A percentile compares a stretch with the other conserved stretches of the same genome.
Conservation (phyloP, 1,140 invertebrate genomes). For the Meloidogyne floridensis region DNA sequence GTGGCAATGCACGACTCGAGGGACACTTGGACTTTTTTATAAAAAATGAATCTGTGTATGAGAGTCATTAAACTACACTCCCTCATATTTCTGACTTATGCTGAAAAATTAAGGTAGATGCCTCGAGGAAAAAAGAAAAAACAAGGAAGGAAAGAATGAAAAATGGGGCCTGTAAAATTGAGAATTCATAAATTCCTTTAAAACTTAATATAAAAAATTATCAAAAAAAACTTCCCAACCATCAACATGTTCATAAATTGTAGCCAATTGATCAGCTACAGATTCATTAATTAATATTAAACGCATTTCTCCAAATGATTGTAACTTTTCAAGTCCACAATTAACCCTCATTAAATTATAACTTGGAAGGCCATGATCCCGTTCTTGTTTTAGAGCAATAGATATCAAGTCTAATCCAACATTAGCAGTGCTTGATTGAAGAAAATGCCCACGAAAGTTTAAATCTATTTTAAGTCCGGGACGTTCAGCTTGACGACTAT, state of each 20-base stretch:
- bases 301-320: slow-evolving; percentile 43
- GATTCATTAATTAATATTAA: slow-evolving; percentile 76
- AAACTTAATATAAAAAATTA: neutral
- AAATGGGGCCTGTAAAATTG: too few relatives aligned
- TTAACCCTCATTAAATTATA: slow-evolving; percentile 45
- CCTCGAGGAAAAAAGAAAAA: too few relatives aligned
- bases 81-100: too few relatives aligned
- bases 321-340: slow-evolving; percentile 51
- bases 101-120: too few relatives aligned
- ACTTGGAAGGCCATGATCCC: slow-evolving; percentile 49
- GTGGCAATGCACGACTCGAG: too few relatives aligned
- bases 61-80: too few relatives aligned
- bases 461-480: slow-evolving; percentile 47
- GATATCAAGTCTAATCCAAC: slow-evolving; percentile 49
- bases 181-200: too few relatives aligned
- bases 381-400: slow-evolving; percentile 46
- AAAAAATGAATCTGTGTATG: too few relatives aligned
- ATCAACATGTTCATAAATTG: slow-evolving; percentile 71
- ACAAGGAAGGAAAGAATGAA: too few relatives aligned
- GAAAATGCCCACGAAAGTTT: slow-evolving; percentile 49
- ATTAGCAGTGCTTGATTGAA: slow-evolving; percentile 18
- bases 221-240: slow-evolving; percentile 67
- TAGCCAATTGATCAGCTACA: slow-evolving; percentile 78
- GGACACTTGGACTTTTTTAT: too few relatives aligned
- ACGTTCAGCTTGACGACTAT: slow-evolving; percentile 39